Evolutionary conservation across 2,888 invertebrate genomes (phyloP), one percentile per base, ranked within the genome.

Genomic region (Cremastinae sp.): DNA sequence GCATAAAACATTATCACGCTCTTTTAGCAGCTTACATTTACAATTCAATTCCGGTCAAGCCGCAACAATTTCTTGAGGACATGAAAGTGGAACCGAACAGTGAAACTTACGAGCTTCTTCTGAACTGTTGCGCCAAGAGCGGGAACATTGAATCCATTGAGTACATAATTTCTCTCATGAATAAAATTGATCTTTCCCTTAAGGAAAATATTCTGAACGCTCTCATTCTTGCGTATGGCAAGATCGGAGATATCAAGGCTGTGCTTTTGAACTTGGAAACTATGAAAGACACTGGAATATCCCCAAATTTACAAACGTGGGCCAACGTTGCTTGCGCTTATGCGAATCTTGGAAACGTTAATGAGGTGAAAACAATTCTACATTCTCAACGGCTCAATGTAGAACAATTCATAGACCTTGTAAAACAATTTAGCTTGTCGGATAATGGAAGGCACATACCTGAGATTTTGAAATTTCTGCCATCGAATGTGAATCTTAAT

Each of bases 151-250:
- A 91, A 37, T 91, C 93, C 83, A 91, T 92, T 0, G 89, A 91
- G 10, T 91, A 92, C 81, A 90, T 94, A 4, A 89, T 95, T 66
- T 89, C 92, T 1, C 91, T 92, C 55, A 94, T 94, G 92, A 93
- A 93, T 80, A 83, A 90, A 0, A 88, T 89, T 14, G 89, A 89
- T 0, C 86, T 92, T 51, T 87, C 92, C 0, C 90, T 93, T 0
- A 92, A 92, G n/a, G 93, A 93, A 81, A 89, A 88, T 71, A 89
- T 93, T 16, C 93, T 93, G 65, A 92, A 93, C 81, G 90, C 92
- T 0, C 89, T 95, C 0, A 91, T 94, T 8, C 85, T 93, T 66
- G 93, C 92, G 9, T 92, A 94, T 85, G 85, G 86, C 0, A 83
- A 83, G 0, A 85, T 79, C 56, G 88, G 87, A 0, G 90, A 92